A percentile compares a stretch with the other conserved stretches of the same genome.
phyloP scores from a whole-genome alignment of 2,888 invertebrate species.

The Argyra leucocephala region DNA sequence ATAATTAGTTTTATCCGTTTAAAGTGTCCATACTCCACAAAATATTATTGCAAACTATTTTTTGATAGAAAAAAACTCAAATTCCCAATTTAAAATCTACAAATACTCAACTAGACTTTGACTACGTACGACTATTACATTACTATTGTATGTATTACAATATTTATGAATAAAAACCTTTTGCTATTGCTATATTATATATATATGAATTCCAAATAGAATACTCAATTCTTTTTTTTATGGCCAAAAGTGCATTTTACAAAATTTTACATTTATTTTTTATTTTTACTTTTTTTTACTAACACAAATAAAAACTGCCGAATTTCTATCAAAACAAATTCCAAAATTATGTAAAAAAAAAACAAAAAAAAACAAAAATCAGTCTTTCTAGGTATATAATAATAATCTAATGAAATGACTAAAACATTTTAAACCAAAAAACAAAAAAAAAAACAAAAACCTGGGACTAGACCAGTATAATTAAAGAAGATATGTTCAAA shows the following conservation, averaged over 20 bases:
- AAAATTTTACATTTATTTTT: no score
- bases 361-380: not conserved
- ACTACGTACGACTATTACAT: not conserved
- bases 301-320: not conserved
- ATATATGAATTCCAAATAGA: not conserved
- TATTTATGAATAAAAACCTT: not conserved
- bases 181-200: not conserved
- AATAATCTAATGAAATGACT: not conserved
- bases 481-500: not conserved
- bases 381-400: not conserved
- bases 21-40: conserved; percentile 24
- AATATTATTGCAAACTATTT: conserved; percentile 26
- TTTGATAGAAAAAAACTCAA: conserved; percentile 7
- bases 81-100: not conserved
- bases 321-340: conserved; percentile 4
- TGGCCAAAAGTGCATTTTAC: not conserved
- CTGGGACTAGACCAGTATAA: not conserved
- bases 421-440: no score
- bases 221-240: not conserved
- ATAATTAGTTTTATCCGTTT: not conserved
- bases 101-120: not conserved
- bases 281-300: no score
- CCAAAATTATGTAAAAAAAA: not conserved
- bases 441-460: not conserved
- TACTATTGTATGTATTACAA: not conserved